Evolutionary conservation across 2,797 vertebrate genomes (phyloP).

Genomic region (Centropyge bicolor): DNA sequence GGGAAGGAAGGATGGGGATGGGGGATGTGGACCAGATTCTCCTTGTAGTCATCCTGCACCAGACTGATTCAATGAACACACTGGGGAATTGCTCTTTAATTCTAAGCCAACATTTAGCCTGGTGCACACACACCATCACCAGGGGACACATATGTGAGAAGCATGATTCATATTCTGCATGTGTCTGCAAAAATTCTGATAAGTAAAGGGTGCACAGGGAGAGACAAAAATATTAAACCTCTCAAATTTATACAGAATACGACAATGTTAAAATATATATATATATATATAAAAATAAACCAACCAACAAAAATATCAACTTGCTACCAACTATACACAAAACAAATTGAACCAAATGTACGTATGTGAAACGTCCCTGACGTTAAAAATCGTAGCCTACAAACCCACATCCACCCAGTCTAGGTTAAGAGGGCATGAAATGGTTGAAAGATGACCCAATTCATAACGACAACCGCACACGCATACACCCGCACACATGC

Average conservation of each 20-base stretch:
- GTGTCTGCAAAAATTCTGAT: conserved; percentile 75
- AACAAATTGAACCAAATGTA: conserved; percentile 1
- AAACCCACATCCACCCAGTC: conserved; percentile 60
- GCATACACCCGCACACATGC: conserved; percentile 31
- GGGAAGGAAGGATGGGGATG: conserved; percentile 33
- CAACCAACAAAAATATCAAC: conserved; percentile 16
- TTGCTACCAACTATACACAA: background rate
- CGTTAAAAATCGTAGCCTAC: conserved; percentile 39
- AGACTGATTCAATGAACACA: conserved; percentile 67
- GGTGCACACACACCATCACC: conserved; percentile 52
- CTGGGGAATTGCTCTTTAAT: conserved; percentile 79
- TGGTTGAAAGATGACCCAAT: conserved; percentile 77
- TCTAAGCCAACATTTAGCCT: conserved; percentile 75
- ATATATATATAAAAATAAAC: background rate
- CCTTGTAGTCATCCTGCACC: conserved; percentile 55
- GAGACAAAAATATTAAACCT: conserved; percentile 29
- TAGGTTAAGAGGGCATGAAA: conserved; percentile 70
- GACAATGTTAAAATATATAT: background rate
- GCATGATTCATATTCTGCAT: conserved; percentile 75
- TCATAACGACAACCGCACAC: conserved; percentile 64
- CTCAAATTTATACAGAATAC: conserved; percentile 23
- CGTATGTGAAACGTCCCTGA: conserved; percentile 4
- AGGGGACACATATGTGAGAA: conserved; percentile 52
- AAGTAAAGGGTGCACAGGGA: conserved; percentile 41
- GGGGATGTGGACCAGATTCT: conserved; percentile 48